Base-by-base conservation (phyloP, 2,113 vertebrate species). In the Ceuthmochares aereus region DNA sequence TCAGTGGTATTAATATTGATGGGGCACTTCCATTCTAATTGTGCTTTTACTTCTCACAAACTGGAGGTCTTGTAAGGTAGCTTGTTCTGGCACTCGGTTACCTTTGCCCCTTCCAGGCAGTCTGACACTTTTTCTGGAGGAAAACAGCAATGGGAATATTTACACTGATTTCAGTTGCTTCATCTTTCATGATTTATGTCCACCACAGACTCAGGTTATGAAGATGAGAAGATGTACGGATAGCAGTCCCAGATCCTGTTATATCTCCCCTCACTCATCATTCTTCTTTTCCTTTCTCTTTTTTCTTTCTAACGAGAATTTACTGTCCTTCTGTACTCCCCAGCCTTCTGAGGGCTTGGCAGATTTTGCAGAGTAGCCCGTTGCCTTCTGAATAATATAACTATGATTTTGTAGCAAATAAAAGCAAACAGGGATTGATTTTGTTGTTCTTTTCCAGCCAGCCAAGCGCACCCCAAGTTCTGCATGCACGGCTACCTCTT, bases 401-500 rank as follows among this genome's bases (percentile, higher is more conserved):
- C 29, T 32, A 36, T 21, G 25, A 29, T 40, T 58, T 59, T 82
- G 10, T 18, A 29, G 75, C 9, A 74, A 89, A 56, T 2, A 6
- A 51, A 90, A 69, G 14, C 36, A 75, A 95, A 58, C 2, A 3
- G 37, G 43, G 8, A 17, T 51, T 56, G 52, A 20, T 36, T 16
- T 9, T 34, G 6, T 25, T n/a, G 34, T 18, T 84, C 55, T 87
- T 66, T 87, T 96, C 13, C 78, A 99, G 99, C 98, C 77, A 99
- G 98, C 95, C 98, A 99, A 88, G 98, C 98, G 16, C 97, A 98
- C 43, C 97, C 98, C 68, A 99, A 99, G 93, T 79, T 97, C 82
- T 99, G 99, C 92, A 96, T 98, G 95, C 98, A 98, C 18, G 99
- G 99, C 58, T 99, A 99, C 96, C 98, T 99, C 59, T 99, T 99